Conservation (phyloP, 2,113 vertebrate species). For the Zosterops hypoxanthus region DNA sequence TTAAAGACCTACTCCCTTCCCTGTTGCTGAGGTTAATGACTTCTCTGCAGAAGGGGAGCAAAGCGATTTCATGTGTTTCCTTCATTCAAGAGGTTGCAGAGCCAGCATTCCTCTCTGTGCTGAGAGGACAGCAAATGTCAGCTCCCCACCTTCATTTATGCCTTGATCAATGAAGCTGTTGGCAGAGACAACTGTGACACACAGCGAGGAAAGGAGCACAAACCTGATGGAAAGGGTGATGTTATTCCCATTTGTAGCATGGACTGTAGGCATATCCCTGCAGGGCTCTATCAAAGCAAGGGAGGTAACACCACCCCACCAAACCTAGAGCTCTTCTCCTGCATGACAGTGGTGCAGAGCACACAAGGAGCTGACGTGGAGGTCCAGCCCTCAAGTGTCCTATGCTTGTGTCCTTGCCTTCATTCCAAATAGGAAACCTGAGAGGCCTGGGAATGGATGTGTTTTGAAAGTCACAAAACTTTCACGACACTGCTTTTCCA, state of each 20-base stretch:
- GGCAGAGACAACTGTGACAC: background rate
- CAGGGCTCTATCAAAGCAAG: background rate
- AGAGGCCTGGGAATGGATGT: background rate
- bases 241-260: background rate
- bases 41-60: background rate
- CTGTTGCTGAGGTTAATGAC: background rate
- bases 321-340: background rate
- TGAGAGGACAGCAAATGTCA: background rate
- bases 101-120: background rate
- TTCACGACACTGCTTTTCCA: background rate
- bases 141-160: background rate
- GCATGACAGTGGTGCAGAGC: background rate
- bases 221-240: rapidly evolving
- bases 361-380: background rate
- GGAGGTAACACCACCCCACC: background rate
- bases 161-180: background rate
- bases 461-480: background rate
- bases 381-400: background rate
- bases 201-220: background rate
- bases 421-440: background rate
- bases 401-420: rapidly evolving
- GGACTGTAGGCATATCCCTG: background rate
- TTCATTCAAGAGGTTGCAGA: background rate
- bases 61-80: background rate
- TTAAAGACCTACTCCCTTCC: background rate